Percentiles rank a stretch among this genome's conserved stretches.
Conservation (phyloP, 2,113 vertebrate genomes). For the Rutilus rutilus region DNA sequence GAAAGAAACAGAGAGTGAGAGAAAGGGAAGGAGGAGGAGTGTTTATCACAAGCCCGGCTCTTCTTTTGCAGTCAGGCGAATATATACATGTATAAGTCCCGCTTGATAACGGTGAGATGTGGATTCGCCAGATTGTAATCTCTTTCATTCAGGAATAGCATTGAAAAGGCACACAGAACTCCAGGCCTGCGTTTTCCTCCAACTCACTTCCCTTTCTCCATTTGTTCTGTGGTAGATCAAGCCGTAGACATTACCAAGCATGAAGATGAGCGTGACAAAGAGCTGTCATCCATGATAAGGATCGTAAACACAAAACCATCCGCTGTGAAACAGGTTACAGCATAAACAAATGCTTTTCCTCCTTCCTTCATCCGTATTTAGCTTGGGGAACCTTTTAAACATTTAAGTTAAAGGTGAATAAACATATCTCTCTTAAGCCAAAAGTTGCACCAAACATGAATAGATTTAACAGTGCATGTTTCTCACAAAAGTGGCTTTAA, state of each 20-base stretch:
- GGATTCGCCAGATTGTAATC: slow-evolving; percentile 74
- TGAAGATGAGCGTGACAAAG: slow-evolving; percentile 68
- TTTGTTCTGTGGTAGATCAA: slow-evolving; percentile 64
- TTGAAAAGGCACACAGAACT: slow-evolving; percentile 54
- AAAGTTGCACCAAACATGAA: neutral
- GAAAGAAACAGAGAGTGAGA: slow-evolving; percentile 52
- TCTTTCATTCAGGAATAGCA: slow-evolving; percentile 49
- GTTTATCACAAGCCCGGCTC: slow-evolving; percentile 73
- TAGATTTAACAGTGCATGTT: neutral
- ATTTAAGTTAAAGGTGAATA: neutral
- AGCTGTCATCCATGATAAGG: slow-evolving; percentile 67
- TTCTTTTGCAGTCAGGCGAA: slow-evolving; percentile 68
- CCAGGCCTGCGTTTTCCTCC: slow-evolving; percentile 62
- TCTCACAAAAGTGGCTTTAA: neutral
- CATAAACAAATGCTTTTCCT: slow-evolving; percentile 25
- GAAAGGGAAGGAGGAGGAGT: slow-evolving; percentile 52
- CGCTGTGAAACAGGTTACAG: slow-evolving; percentile 34
- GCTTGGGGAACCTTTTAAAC: neutral
- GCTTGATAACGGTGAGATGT: slow-evolving; percentile 64
- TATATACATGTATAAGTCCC: slow-evolving; percentile 70
- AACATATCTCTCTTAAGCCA: neutral
- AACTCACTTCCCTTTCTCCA: slow-evolving; percentile 65
- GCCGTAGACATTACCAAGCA: slow-evolving; percentile 66
- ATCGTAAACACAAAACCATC: slow-evolving; percentile 61
- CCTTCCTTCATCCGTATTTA: neutral